Base-by-base conservation (phyloP, 2,888 invertebrate species). In the Ophioninae sp. region DNA sequence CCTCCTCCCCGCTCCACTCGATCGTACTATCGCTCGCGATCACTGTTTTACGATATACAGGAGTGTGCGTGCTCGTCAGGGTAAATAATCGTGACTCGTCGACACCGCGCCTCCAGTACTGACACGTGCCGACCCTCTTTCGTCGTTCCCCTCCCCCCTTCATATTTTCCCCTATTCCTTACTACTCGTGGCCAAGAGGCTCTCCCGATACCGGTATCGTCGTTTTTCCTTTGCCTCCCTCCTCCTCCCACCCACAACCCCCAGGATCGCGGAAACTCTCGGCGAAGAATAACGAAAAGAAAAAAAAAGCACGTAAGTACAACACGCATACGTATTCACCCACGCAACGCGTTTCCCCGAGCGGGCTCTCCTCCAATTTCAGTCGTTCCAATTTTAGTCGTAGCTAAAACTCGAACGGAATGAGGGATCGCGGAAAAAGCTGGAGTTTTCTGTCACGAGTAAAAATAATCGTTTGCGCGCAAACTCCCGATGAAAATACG, bases 41-140 rank as follows among this genome's bases (percentile, higher is more conserved):
- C 61, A n/a, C 20, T 41, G 30, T 21, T 69, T 20, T 75, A 41
- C 30, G 17, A 61, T 73, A 62, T 21, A 65, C 41, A 61, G 76
- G 81, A 81, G 76, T 81, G 81, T 75, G 41, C 61, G 81, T 75
- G 41, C 61, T 74, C 73, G 67, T 68, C 39, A 68, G 59, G 30
- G 20, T 57, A 41, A 62, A 21, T 62, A 62, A 39, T 67, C 57
- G 67, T 65, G 64, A 75, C 75, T 56, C n/a, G 64, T 56, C 65
- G 56, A 10, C 44, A 50, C 17, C 75, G 20, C 61, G 8, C 61
- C 76, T 23, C 37, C 56, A 44, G 67, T 57, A 23, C 68, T 67
- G 67, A 67, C 62, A 50, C 75, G 75, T 57, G 30, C 64, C 64
- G 8, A 61, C 67, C 30, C 61, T 44, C 21, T 65, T 79, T 20